Conservation (phyloP, 2,797 vertebrate species). For the Limosa lapponica region DNA sequence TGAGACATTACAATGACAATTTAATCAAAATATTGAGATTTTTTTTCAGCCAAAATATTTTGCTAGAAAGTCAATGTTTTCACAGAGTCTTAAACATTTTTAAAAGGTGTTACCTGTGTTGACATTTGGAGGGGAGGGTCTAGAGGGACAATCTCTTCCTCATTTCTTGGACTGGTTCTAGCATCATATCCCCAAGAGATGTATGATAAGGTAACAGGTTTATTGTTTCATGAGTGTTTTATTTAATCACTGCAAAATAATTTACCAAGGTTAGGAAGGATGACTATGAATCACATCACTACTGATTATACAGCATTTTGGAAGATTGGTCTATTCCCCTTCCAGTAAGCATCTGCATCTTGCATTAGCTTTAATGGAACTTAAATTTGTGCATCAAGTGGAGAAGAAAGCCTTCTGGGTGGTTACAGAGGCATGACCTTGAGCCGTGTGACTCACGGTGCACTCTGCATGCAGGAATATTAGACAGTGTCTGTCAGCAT, state of each 20-base stretch:
- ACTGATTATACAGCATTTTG: conserved; percentile 14
- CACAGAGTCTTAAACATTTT: neutral
- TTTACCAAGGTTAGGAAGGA: neutral
- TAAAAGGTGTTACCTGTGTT: neutral
- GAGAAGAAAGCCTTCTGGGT: conserved; percentile 47
- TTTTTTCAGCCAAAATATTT: neutral
- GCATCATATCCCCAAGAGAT: neutral
- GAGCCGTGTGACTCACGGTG: conserved; percentile 22
- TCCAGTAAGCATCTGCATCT: conserved; percentile 23
- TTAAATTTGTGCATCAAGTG: conserved; percentile 38
- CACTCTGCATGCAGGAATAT: conserved; percentile 33
- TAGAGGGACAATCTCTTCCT: neutral
- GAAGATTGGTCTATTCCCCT: conserved; percentile 2
- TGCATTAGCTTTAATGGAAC: conserved; percentile 51
- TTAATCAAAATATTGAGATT: neutral
- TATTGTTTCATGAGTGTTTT: conserved; percentile 19
- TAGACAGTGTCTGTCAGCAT: conserved; percentile 42
- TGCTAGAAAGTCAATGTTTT: neutral
- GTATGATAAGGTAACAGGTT: neutral
- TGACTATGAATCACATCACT: neutral
- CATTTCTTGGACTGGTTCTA: neutral
- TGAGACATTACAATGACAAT: neutral
- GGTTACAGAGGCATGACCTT: conserved; percentile 40
- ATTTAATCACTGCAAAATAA: conserved; percentile 48
- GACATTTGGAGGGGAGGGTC: neutral